Evolutionary conservation across 37 sponge, comb jelly and placozoan species (phyloP), one percentile per base, ranked within the genome.

Genomic region (Aplysina aerophoba): DNA sequence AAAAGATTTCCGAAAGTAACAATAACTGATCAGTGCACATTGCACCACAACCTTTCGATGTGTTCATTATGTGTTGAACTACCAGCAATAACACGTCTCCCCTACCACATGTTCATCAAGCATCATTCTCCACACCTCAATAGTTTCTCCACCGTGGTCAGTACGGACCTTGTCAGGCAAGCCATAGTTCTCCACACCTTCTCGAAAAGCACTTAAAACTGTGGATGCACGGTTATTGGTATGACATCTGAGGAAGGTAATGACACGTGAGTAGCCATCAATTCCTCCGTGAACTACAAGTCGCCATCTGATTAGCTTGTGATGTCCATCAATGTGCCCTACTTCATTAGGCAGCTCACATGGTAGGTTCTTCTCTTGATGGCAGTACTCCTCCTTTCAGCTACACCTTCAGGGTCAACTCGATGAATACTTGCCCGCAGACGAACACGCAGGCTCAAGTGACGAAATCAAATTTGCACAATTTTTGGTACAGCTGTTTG

Each of bases 11-110:
- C 37, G 44, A 59, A 90, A n/a, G 22, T 11, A 38, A 44, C 24
- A 34, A 59, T 55, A 13, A 90, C 91, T 63, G 80, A 59, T n/a
- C 82, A 38, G 73, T 36, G 28, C 5, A 90, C 87, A 74, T 90
- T 84, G 1, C 91, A 13, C 91, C 91, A 90, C 28, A 90, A 30
- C n/a, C 87, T 50, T 55, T 90, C 91, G 54, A 90, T 86, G 17
- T 87, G 54, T 38, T 90, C 82, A 77, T 90, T 90, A 40, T 90
- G 91, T 27, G 72, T 73, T 0, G 86, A 85, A 57, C 83, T 55
- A 15, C 91, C 91, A 27, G 86, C 81, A 11, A 85, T 67, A 6
- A 85, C 85, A 62, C 25, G n/a, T 22, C 63, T 62, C 63, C 25
- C 25, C n/a, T 27, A 13, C n/a, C 50, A 6, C 4, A 17, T 79